These are phyloP conservation scores for Neolamprologus hecqui DNA, from an alignment of 2,113 vertebrate genomes.

Conservation along the genomic window DNA sequence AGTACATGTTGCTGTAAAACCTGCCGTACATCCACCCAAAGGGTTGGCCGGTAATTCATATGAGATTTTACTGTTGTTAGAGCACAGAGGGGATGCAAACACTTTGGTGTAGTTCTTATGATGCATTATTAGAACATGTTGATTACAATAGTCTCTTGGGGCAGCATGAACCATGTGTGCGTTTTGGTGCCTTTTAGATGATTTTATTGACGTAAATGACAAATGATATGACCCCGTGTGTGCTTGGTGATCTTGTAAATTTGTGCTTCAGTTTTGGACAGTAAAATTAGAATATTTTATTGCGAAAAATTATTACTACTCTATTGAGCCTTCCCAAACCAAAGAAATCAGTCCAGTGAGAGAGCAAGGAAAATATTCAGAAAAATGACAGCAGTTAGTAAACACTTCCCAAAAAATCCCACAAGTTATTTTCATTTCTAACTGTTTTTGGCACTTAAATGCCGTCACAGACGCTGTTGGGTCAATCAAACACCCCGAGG, in stretches of 20 bases:
- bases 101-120: background rate
- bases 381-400: background rate
- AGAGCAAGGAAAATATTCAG: background rate
- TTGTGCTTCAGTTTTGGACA: background rate
- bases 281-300: background rate
- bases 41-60: background rate
- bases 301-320: background rate
- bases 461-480: background rate
- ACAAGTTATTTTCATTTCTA: background rate
- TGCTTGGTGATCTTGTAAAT: background rate
- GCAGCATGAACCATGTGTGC: rapidly evolving
- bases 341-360: background rate
- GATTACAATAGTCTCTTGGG: no score
- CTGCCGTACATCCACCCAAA: background rate
- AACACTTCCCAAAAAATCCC: background rate
- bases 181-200: background rate
- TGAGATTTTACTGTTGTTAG: background rate
- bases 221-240: background rate
- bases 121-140: background rate
- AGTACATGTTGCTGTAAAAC: background rate
- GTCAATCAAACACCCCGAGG: no score
- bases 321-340: background rate
- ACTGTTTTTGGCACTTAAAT: background rate
- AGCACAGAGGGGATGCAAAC: background rate
- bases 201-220: background rate